Conservation (phyloP, 2,113 vertebrate genomes). For the Urocynchramus pylzowi region DNA sequence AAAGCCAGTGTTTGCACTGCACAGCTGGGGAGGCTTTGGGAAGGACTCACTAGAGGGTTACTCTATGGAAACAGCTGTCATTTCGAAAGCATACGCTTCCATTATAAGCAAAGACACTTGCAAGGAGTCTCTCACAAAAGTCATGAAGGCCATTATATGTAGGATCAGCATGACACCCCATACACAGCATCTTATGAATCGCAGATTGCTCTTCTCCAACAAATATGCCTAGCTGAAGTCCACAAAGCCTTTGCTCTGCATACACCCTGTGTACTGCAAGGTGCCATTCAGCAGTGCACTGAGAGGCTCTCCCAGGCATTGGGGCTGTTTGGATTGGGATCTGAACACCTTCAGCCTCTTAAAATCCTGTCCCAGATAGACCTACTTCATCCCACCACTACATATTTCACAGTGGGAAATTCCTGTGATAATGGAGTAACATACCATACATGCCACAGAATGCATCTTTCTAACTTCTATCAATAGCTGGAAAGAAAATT, state of each 20-base stretch:
- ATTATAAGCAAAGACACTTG: not conserved
- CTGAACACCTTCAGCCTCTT: too few relatives aligned
- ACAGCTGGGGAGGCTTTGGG: not conserved
- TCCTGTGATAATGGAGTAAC: not conserved
- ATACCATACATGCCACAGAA: not conserved
- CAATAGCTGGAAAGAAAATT: not conserved
- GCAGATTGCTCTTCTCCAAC: not conserved
- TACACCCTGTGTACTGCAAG: accelerated
- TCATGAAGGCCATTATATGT: not conserved
- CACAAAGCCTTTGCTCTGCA: not conserved
- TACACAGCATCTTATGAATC: not conserved
- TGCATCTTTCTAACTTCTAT: not conserved
- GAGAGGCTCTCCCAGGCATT: not conserved
- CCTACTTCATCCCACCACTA: not conserved
- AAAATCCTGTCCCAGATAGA: too few relatives aligned
- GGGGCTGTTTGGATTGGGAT: not conserved
- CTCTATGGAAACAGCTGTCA: not conserved
- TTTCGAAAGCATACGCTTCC: not conserved
- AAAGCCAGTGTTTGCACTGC: not conserved
- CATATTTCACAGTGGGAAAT: not conserved
- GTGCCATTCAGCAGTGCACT: not conserved
- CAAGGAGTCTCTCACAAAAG: not conserved
- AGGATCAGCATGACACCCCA: not conserved
- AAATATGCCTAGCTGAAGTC: not conserved
- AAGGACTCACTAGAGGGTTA: not conserved